Evolutionary conservation across 23 tunicate genomes (phyloP).

Genomic region (Halocynthia aurantium): DNA sequence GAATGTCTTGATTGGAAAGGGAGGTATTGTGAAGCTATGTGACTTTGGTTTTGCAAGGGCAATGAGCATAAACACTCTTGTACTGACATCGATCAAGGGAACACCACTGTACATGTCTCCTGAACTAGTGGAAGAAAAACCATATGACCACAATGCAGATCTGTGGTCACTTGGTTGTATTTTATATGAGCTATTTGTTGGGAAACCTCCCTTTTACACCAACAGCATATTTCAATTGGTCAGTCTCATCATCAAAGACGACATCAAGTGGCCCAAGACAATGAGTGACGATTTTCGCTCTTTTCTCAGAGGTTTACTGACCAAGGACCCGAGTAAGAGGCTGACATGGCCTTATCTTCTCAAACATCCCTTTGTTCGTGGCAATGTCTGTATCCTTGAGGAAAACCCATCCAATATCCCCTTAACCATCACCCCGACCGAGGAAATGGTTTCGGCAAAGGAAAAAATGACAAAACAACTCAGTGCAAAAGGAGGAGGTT

Average conservation of each 20-base stretch:
- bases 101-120: conserved; percentile 96
- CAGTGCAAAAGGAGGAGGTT: conserved; percentile 60
- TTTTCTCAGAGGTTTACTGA: conserved; percentile 66
- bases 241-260: conserved; percentile 77
- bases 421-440: conserved; percentile 45
- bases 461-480: conserved; percentile 55
- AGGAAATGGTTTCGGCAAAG: conserved; percentile 47
- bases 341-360: conserved; percentile 81
- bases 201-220: conserved; percentile 93
- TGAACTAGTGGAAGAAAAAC: conserved; percentile 87
- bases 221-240: conserved; percentile 89
- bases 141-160: conserved; percentile 94
- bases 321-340: conserved; percentile 73
- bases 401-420: conserved; percentile 26
- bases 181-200: conserved; percentile 75
- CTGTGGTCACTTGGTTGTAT: conserved; percentile 91
- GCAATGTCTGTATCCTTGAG: conserved; percentile 41
- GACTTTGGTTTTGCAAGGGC: conserved; percentile 96
- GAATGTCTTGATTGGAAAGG: conserved; percentile 86
- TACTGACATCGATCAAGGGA: conserved; percentile 85
- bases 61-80: conserved; percentile 85
- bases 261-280: conserved; percentile 79
- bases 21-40: conserved; percentile 81
- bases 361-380: conserved; percentile 84
- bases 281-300: conserved; percentile 72